Percentiles rank a stretch among this genome's conserved stretches.
Conservation (phyloP, 2,113 vertebrate genomes). For the Hoplias malabaricus region DNA sequence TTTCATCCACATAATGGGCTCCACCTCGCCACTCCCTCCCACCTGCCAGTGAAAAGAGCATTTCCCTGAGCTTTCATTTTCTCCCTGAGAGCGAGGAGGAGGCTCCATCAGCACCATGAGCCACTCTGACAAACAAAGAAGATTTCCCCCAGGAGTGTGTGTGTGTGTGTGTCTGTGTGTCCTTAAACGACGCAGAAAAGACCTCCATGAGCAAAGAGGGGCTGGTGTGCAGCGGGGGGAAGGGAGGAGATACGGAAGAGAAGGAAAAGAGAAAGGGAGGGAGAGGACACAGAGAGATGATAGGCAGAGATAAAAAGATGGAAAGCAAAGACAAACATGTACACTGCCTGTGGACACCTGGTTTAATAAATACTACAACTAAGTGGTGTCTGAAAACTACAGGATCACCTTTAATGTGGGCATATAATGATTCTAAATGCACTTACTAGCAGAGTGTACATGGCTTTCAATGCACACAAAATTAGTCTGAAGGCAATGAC, state of each 20-base stretch:
- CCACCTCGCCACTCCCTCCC: neutral
- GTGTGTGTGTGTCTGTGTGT: too few species aligned
- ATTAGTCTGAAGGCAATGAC: too few species aligned
- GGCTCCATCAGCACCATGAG: conserved; percentile 47
- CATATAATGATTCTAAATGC: too few species aligned
- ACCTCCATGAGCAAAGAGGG: conserved; percentile 51
- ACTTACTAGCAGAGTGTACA: too few species aligned
- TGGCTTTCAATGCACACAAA: too few species aligned
- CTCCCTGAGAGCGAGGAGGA: conserved; percentile 20
- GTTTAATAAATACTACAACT: too few species aligned
- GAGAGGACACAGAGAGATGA: neutral
- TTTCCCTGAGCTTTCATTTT: conserved; percentile 27
- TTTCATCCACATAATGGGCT: conserved; percentile 5
- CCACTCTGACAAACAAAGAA: conserved; percentile 64
- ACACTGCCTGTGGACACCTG: neutral
- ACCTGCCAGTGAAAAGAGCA: conserved; percentile 17
- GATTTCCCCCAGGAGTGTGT: conserved; percentile 59
- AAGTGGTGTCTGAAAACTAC: too few species aligned
- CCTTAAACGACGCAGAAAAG: conserved; percentile 54
- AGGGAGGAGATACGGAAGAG: conserved; percentile 35
- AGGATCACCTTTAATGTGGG: too few species aligned
- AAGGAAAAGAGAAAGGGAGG: neutral
- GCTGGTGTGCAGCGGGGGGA: conserved; percentile 57
- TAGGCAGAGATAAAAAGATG: conserved; percentile 2
- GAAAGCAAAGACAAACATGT: conserved; percentile 15